Evolutionary conservation across 2,888 invertebrate genomes (phyloP).

Genomic region (Drosophila picticornis): DNA sequence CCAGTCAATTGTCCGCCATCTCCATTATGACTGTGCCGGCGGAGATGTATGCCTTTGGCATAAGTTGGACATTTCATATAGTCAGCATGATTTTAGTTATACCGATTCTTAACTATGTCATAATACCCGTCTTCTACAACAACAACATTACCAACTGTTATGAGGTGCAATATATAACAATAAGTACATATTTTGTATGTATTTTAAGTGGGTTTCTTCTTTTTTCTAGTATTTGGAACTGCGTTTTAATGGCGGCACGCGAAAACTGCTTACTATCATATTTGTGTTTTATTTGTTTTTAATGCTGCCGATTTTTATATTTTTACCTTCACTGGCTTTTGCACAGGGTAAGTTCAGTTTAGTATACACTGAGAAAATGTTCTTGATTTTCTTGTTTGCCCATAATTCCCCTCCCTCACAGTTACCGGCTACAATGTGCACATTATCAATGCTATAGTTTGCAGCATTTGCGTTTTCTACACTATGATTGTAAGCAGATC

Average conservation of each 20-base stretch:
- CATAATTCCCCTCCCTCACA: constrained; percentile 49
- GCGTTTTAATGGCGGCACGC: constrained; percentile 79
- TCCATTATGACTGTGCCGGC: constrained; percentile 86
- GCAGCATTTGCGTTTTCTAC: constrained; percentile 87
- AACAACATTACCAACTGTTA: constrained; percentile 86
- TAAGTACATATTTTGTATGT: too few species aligned
- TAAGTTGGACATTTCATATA: constrained; percentile 85
- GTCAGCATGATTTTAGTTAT: constrained; percentile 83
- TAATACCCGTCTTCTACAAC: constrained; percentile 86
- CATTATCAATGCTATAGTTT: constrained; percentile 86
- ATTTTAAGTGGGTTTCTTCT: neutral
- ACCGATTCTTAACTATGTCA: constrained; percentile 82
- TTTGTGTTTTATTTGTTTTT: constrained; percentile 76
- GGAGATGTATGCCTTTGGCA: constrained; percentile 86
- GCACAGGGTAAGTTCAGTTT: constrained; percentile 76
- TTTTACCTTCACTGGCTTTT: constrained; percentile 83
- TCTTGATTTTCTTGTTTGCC: neutral
- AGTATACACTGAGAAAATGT: neutral
- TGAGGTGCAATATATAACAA: too few species aligned
- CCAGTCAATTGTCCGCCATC: constrained; percentile 87
- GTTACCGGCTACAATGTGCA: constrained; percentile 87
- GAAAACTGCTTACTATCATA: constrained; percentile 76
- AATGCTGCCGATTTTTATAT: constrained; percentile 83
- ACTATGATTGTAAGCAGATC: constrained; percentile 86
- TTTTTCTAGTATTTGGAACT: constrained; percentile 81